A percentile compares a stretch with the other conserved stretches of the same genome.
Evolutionary conservation across 2,888 invertebrate species (phyloP).

Genomic region (Fragum whitleyi): DNA sequence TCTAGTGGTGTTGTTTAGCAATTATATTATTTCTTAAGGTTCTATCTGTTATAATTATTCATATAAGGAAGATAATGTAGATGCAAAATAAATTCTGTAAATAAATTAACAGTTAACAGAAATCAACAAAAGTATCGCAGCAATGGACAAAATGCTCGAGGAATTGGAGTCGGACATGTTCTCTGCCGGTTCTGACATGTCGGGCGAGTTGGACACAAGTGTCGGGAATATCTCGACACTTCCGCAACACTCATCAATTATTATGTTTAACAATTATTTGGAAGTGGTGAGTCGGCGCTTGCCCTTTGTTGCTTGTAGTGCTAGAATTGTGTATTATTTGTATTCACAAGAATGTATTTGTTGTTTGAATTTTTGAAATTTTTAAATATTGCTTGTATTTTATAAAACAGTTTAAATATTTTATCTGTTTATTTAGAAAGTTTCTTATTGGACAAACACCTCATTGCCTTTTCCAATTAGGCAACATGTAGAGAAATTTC

Average conservation of each 20-base stretch:
- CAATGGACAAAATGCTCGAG: slow-evolving; percentile 77
- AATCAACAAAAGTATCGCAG: slow-evolving; percentile 77
- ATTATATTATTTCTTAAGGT: no score
- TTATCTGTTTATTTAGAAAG: no score
- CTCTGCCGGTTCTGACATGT: slow-evolving; percentile 52
- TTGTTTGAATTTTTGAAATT: neutral
- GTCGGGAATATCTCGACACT: slow-evolving; percentile 24
- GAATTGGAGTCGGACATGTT: slow-evolving; percentile 74
- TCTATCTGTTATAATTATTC: no score
- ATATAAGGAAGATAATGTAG: no score
- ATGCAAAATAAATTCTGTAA: no score
- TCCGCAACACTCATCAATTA: slow-evolving; percentile 3
- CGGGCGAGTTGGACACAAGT: slow-evolving; percentile 28
- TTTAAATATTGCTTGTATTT: neutral
- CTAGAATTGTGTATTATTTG: neutral
- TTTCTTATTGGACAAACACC: no score
- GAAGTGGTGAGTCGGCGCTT: slow-evolving; percentile 19
- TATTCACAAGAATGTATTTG: neutral
- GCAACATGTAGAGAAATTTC: no score
- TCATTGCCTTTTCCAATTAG: no score
- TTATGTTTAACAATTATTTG: slow-evolving; percentile 20
- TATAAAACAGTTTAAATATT: no score
- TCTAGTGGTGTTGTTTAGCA: no score
- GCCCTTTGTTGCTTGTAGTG: neutral
- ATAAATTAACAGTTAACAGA: slow-evolving; percentile 63